Evolutionary conservation across 2,113 vertebrate genomes (phyloP).

Genomic region (Mus pahari): DNA sequence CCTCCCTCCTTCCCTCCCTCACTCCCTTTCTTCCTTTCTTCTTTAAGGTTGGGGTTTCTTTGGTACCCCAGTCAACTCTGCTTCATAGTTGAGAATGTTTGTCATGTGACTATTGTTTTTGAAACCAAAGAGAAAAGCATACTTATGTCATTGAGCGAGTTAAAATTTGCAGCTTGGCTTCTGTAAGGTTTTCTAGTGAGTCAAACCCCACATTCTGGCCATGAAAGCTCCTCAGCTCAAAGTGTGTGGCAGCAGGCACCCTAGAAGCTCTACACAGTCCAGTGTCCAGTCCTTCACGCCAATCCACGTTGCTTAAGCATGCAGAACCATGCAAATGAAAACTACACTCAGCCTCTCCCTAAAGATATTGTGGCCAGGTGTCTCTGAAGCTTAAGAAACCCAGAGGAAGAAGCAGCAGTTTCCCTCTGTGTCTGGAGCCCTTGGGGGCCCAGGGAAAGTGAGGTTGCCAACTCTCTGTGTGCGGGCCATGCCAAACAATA

Average conservation of each 20-base stretch:
- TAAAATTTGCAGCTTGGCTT: background rate
- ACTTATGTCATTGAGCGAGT: background rate
- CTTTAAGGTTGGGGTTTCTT: conserved; percentile 44
- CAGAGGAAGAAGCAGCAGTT: background rate
- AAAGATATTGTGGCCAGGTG: background rate
- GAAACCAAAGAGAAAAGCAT: background rate
- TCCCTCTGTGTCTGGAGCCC: background rate
- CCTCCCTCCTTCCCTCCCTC: too few species aligned
- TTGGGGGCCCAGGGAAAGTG: background rate
- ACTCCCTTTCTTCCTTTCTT: background rate
- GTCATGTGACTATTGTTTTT: background rate
- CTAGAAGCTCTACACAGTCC: too few species aligned
- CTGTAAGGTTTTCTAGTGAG: background rate
- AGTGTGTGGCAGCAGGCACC: background rate
- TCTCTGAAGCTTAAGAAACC: conserved; percentile 19
- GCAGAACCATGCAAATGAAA: background rate
- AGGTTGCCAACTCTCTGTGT: too few species aligned
- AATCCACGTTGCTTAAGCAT: background rate
- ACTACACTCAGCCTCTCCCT: background rate
- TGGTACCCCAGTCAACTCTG: conserved; percentile 9
- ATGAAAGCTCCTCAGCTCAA: too few species aligned
- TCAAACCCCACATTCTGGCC: background rate
- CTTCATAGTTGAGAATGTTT: background rate
- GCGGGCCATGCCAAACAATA: background rate
- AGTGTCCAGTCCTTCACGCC: background rate